Conservation (phyloP, 2,797 vertebrate species). For the Poecilia wingei region DNA sequence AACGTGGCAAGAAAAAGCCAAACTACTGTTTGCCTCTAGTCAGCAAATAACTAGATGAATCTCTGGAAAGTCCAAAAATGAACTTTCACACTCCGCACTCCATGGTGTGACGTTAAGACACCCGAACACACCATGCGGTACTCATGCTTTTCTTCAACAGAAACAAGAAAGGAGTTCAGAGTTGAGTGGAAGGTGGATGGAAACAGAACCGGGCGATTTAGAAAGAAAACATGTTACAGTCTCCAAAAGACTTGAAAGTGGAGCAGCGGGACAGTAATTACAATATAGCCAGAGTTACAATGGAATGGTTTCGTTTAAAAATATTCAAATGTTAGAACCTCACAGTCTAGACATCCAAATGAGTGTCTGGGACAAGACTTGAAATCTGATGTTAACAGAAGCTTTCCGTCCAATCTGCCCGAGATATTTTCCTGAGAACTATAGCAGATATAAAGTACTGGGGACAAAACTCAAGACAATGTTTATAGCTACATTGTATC, state of each 20-base stretch:
- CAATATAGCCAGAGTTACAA: background rate
- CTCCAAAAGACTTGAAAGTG: background rate
- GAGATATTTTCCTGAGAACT: background rate
- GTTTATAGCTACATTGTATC: background rate
- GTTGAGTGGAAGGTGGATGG: background rate
- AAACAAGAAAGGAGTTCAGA: background rate
- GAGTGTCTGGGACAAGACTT: background rate
- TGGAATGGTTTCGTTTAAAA: background rate
- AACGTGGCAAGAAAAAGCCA: background rate
- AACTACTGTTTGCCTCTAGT: background rate
- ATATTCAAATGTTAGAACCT: background rate
- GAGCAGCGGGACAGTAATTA: background rate
- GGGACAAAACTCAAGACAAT: background rate
- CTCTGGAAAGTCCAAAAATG: background rate
- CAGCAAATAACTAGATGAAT: background rate
- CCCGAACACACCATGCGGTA: background rate
- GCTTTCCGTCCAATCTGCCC: background rate
- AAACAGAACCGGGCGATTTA: background rate
- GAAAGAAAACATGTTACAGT: background rate
- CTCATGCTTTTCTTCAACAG: background rate
- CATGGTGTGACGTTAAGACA: background rate
- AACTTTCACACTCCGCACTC: background rate
- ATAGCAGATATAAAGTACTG: background rate
- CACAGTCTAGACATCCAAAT: background rate
- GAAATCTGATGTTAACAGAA: background rate